A percentile compares a stretch with the other conserved stretches of the same genome.
Evolutionary conservation across 2,113 vertebrate species (phyloP).

Genomic region (Silurus meridionalis): DNA sequence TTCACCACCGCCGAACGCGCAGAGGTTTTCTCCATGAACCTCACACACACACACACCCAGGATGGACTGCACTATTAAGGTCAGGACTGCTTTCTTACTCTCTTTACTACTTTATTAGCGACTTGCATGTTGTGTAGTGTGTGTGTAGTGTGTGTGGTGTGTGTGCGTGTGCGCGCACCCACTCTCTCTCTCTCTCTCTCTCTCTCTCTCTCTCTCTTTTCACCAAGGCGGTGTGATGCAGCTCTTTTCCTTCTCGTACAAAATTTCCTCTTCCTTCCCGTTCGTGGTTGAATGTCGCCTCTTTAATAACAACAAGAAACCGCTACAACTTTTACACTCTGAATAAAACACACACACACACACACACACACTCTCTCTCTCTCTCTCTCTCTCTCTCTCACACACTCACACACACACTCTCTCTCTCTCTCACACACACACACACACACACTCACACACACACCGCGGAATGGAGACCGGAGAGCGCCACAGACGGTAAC

Average conservation of each 20-base stretch:
- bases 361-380: not conserved
- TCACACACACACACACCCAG: conserved; percentile 59
- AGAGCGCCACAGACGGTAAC: conserved; percentile 10
- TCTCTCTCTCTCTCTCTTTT: conserved; percentile 44
- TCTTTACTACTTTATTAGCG: conserved; percentile 40
- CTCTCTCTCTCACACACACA: not conserved
- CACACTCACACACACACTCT: not conserved
- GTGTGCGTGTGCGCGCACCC: conserved; percentile 58
- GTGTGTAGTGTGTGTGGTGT: conserved; percentile 51
- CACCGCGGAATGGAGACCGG: conserved; percentile 16
- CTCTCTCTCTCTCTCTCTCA: not conserved
- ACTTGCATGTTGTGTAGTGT: conserved; percentile 51
- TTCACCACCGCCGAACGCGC: not conserved
- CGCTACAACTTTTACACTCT: conserved; percentile 74
- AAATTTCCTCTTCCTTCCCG: conserved; percentile 91
- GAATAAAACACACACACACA: conserved; percentile 59
- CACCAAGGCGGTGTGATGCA: conserved; percentile 74
- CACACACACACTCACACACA: not conserved
- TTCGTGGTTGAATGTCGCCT: conserved; percentile 85
- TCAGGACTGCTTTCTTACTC: conserved; percentile 57
- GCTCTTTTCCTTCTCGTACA: conserved; percentile 86
- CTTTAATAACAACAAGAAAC: conserved; percentile 85
- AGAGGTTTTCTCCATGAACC: conserved; percentile 60
- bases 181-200: conserved; percentile 47
- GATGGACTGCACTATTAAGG: conserved; percentile 87